Base-by-base conservation (phyloP, 2,113 vertebrate species). In the Malaclemys terrapin region DNA sequence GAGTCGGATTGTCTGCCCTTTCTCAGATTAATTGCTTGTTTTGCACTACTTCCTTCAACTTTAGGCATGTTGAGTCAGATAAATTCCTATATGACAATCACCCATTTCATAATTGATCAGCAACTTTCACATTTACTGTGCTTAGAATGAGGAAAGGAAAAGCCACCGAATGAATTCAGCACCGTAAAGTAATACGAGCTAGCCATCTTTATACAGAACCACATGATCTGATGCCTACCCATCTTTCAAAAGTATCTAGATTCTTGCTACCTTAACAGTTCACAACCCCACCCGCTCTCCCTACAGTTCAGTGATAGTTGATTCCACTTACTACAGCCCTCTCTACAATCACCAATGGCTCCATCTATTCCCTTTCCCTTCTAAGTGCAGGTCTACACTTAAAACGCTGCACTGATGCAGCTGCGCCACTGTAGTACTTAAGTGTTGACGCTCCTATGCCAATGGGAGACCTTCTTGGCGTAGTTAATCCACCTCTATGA, bases 171-270 rank as follows among this genome's bases (percentile, higher is more conserved):
- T 3, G 19, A 3, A 56, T 69, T 59, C 29, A n/a, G 31, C 79
- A 91, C 42, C 42, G 78, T 89, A 47, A 84, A 91, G 94, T 82
- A 93, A 82, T 13, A 49, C 14, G 91, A 82, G 38, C 25, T 82
- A 88, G 80, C 2, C 85, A 93, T 89, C 14, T 84, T 91, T 16
- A 89, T 4, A 54, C 47, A 92, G 89, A 88, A 86, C 82, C 69
- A 52, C 49, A 31, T 52, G 10, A 90, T 47, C 27, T 84, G 80
- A 91, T 69, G 59, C 27, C 82, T 90, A 19, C 69, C 17, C 83
- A 38, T 49, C 81, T 50, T 31, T 50, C 29, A n/a, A 1, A 0
- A 0, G 69, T 86, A 1, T 2, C 38, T 69, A 5, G 47, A 11
- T 52, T 89, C 31, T 53, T n/a, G 12, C 87, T n/a, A 8, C 29